Base-by-base conservation (phyloP, 2,888 invertebrate genomes). In the Macaria notata region DNA sequence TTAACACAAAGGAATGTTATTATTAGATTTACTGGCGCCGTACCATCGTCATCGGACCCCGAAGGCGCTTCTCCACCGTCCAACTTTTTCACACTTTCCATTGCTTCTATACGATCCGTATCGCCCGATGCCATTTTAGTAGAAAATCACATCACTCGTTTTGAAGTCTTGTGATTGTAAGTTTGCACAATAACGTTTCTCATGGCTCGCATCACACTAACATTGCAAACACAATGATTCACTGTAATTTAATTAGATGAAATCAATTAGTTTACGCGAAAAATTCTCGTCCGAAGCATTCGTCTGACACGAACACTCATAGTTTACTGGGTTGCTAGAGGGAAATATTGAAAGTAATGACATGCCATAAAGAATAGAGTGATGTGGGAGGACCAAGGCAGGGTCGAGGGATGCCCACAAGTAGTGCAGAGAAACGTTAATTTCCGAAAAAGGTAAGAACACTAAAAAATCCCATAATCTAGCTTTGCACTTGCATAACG, bases 91-190 rank as follows among this genome's bases (percentile, higher is more conserved):
- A 89, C 93, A 83, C 93, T 93, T 88, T 95, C 95, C 88, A 95
- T 88, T 67, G 89, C 93, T 93, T 96, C 96, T 81, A 96, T 96
- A 84, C 94, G 94, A 92, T 96, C 95, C 83, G 94, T 94, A 91
- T 96, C 96, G 83, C 95, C 95, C 88, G 96, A 95, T 93, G 96
- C 96, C 96, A 96, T 96, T 86, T 91, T 91, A 84, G 79, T 82
- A 87, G 76, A 77, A 70, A 80, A 75, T 80, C 84, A 86, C 88
- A 88, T 86, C 88, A 86, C 86, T 84, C 85, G 85, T 83, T 85
- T 85, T 81, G 72, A 80, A 82, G 86, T 86, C 81, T 82, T 76
- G 78, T 60, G 68, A 64, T 73, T 75, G 61, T 81, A 76, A 78
- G 59, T 79, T 72, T 76, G 77, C 83, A 84, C 83, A 84, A 80